Evolutionary conservation across 2,797 vertebrate species (phyloP).

Genomic region (Halcyon smyrnensis): DNA sequence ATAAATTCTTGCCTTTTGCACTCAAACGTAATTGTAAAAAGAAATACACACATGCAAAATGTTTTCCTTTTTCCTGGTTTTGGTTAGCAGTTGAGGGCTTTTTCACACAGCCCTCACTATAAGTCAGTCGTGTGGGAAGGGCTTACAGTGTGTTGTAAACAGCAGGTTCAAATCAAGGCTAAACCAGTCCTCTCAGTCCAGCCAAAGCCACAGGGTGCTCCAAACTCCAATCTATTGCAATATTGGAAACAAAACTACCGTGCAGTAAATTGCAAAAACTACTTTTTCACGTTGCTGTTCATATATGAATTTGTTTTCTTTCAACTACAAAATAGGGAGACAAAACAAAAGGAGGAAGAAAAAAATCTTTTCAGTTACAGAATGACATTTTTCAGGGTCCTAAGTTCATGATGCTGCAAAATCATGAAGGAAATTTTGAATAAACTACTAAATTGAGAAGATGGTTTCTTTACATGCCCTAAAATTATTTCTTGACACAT

Average conservation of each 20-base stretch:
- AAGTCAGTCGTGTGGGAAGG: conserved; percentile 37
- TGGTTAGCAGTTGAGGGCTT: background rate
- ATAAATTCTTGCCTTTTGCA: background rate
- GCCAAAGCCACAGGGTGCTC: conserved; percentile 67
- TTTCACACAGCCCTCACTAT: conserved; percentile 13
- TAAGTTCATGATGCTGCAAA: background rate
- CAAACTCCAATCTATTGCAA: conserved; percentile 38
- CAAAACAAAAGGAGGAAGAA: background rate
- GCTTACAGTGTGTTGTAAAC: conserved; percentile 61
- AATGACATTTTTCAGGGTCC: background rate
- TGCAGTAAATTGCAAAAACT: conserved; percentile 30
- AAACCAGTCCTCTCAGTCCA: conserved; percentile 53
- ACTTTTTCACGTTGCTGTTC: background rate
- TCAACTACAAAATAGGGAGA: background rate
- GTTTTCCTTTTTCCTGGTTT: background rate
- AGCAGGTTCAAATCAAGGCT: conserved; percentile 73
- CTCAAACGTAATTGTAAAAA: background rate
- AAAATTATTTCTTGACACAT: background rate
- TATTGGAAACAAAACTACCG: conserved; percentile 61
- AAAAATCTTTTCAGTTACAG: background rate
- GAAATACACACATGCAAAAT: conserved; percentile 12
- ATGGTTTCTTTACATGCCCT: background rate
- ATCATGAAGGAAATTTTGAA: background rate
- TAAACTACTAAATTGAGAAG: background rate
- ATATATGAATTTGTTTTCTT: conserved; percentile 12